Evolutionary conservation across 2,797 vertebrate genomes (phyloP).

Genomic region (Lerista edwardsae): DNA sequence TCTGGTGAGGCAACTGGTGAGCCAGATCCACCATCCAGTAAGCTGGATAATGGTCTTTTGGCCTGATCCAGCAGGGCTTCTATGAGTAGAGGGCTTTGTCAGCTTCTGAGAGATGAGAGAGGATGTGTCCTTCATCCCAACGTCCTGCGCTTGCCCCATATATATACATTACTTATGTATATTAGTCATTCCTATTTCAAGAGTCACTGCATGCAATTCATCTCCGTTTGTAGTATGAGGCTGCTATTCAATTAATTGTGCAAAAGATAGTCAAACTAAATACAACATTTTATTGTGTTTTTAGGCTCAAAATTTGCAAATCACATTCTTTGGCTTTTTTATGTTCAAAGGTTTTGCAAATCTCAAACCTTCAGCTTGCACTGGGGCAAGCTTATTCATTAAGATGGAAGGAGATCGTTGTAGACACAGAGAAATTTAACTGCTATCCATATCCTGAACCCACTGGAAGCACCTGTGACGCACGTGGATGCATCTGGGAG

Average conservation of each 20-base stretch:
- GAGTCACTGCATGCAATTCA: too few relatives aligned
- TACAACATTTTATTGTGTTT: neutral
- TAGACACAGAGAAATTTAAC: conserved; percentile 73
- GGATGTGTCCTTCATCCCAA: neutral
- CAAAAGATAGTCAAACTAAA: neutral
- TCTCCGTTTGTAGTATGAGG: neutral
- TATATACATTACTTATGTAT: too few relatives aligned
- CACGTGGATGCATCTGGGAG: conserved; percentile 84
- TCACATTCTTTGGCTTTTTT: too few relatives aligned
- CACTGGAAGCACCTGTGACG: conserved; percentile 71
- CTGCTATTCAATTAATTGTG: neutral
- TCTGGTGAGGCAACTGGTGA: too few relatives aligned
- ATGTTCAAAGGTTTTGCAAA: conserved; percentile 70
- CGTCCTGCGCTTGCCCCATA: neutral
- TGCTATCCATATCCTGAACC: conserved; percentile 77
- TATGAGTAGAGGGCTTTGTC: neutral
- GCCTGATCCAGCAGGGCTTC: too few relatives aligned
- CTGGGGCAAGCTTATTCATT: conserved; percentile 83
- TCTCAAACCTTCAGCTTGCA: conserved; percentile 69
- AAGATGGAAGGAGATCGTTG: conserved; percentile 67
- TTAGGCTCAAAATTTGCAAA: too few relatives aligned
- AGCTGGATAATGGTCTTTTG: too few relatives aligned
- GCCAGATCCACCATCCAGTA: too few relatives aligned
- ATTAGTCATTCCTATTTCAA: neutral
- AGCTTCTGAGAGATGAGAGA: neutral